Percentiles rank a stretch among this genome's conserved stretches.
Conservation (phyloP, 1,140 invertebrate species). For the Holcopasites calliopsidis region DNA sequence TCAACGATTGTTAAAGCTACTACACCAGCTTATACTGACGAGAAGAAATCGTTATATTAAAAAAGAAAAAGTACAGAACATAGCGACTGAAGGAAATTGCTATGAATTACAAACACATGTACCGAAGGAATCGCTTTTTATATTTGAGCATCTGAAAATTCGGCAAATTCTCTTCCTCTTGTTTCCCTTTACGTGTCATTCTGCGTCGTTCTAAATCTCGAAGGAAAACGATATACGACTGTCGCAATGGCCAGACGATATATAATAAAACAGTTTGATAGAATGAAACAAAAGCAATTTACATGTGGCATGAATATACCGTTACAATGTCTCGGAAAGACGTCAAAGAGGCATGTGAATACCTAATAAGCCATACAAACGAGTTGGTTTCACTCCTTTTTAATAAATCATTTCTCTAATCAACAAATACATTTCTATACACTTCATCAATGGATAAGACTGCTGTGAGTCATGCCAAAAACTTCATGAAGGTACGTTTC, state of each 20-base stretch:
- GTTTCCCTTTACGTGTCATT: no score
- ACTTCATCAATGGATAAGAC: conserved; percentile 34
- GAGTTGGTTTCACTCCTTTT: conserved; percentile 44
- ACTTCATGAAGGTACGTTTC: conserved; percentile 37
- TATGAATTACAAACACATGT: conserved; percentile 34
- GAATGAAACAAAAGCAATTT: conserved; percentile 1
- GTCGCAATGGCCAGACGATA: conserved; percentile 2
- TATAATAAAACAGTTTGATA: neutral
- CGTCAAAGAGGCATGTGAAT: conserved; percentile 10
- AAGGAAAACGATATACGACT: neutral
- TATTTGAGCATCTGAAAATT: neutral
- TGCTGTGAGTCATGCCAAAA: conserved; percentile 29
- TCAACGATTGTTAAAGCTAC: conserved; percentile 48
- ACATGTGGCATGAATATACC: neutral
- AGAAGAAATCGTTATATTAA: conserved; percentile 34
- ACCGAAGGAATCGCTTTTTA: conserved; percentile 11
- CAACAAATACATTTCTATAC: conserved; percentile 49
- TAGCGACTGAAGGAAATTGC: conserved; percentile 11
- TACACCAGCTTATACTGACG: conserved; percentile 41
- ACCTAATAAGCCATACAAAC: conserved; percentile 44
- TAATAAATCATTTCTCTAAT: conserved; percentile 41
- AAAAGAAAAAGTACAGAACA: conserved; percentile 36
- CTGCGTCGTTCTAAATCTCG: conserved; percentile 7
- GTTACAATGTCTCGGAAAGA: conserved; percentile 25
- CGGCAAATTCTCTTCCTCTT: neutral